These are phyloP conservation scores for Macrosoma leucophasiata DNA, from an alignment of 2,888 invertebrate species.

Conservation along the genomic window DNA sequence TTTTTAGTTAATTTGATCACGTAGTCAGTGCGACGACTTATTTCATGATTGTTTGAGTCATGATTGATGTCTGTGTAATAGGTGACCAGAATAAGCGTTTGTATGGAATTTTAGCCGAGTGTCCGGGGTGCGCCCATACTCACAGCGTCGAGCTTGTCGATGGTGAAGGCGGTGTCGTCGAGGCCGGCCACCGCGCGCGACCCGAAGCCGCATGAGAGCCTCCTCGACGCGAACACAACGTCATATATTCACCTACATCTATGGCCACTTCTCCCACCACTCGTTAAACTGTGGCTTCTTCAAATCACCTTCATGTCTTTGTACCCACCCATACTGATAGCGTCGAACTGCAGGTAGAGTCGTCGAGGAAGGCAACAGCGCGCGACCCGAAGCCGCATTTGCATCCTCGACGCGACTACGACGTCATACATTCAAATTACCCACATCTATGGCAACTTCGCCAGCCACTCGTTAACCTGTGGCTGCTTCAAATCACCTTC, in stretches of 20 bases:
- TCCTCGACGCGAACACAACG: conserved; percentile 67
- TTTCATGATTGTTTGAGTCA: too few species aligned
- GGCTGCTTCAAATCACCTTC: conserved; percentile 53
- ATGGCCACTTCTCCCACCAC: conserved; percentile 52
- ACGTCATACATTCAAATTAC: conserved; percentile 46
- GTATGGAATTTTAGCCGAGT: too few species aligned
- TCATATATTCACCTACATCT: conserved; percentile 37
- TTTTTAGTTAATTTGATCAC: too few species aligned
- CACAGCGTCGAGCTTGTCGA: conserved; percentile 83
- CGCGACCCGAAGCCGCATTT: too few species aligned
- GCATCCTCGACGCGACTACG: conserved; percentile 74
- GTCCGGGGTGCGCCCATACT: conserved; percentile 78
- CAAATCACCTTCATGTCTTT: conserved; percentile 50
- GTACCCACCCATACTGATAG: conserved; percentile 65
- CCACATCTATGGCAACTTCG: conserved; percentile 38
- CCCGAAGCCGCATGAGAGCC: conserved; percentile 80
- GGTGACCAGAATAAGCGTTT: too few species aligned
- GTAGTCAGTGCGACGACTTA: too few species aligned
- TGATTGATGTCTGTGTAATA: too few species aligned
- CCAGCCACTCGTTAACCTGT: conserved; percentile 54
- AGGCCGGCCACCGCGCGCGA: conserved; percentile 78
- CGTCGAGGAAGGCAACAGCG: conserved; percentile 78
- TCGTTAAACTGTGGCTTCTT: conserved; percentile 51
- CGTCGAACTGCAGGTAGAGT: conserved; percentile 81
- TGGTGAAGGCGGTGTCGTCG: conserved; percentile 77